Evolutionary conservation across 1,140 invertebrate species (phyloP).

Genomic region (Littorina saxatilis): DNA sequence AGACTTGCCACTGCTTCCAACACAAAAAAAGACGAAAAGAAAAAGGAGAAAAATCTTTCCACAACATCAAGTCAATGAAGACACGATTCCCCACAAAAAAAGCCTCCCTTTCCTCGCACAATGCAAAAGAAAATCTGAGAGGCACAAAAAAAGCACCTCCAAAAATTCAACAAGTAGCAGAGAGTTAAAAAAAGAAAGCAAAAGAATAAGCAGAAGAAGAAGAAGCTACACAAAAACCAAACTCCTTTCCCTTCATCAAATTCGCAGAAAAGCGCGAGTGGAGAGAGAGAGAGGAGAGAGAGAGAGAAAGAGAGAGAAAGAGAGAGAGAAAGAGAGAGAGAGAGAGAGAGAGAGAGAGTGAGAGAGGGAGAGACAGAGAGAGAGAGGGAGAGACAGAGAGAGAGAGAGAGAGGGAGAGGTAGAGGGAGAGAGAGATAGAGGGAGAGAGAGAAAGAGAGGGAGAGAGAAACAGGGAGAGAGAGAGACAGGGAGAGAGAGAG

Average conservation of each 20-base stretch:
- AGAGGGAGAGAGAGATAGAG: background rate
- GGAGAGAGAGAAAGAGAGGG: background rate
- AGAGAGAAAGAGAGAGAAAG: background rate
- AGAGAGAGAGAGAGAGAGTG: background rate
- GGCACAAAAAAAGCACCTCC: too few species aligned
- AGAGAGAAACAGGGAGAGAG: background rate
- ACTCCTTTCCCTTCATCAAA: too few species aligned
- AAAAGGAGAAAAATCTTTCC: background rate
- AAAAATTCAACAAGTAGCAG: too few species aligned
- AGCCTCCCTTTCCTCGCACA: too few species aligned
- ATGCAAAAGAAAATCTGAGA: too few species aligned
- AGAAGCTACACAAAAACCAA: too few species aligned
- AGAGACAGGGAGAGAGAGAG: background rate
- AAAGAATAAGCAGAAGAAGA: too few species aligned
- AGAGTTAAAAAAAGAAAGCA: too few species aligned
- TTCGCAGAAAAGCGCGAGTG: background rate
- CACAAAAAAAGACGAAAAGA: too few species aligned
- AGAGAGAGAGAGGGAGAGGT: background rate
- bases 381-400: background rate
- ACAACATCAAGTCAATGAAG: background rate
- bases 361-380: background rate
- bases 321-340: constrained; percentile 1
- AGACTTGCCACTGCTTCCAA: too few species aligned
- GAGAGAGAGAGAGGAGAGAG: background rate
- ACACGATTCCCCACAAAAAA: too few species aligned